phyloP scores from a whole-genome alignment of 2,113 vertebrate species.

The Laticauda laticaudata region DNA sequence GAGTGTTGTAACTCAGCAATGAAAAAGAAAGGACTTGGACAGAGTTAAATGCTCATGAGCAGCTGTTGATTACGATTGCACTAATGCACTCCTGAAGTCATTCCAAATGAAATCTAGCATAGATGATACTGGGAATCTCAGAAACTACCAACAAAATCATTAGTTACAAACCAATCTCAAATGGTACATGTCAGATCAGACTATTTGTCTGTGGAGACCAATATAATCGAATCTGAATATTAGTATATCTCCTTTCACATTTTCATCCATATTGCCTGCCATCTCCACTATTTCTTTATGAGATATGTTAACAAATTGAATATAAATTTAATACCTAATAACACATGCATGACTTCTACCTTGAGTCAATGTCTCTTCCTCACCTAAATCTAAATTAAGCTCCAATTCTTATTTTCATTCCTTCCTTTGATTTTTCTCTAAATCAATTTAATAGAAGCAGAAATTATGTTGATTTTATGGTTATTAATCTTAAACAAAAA shows the following conservation, averaged over 20 bases:
- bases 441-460: neutral
- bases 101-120: constrained; percentile 31
- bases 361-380: neutral
- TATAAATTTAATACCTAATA: neutral
- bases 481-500: neutral
- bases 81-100: neutral
- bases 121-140: constrained; percentile 31
- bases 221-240: neutral
- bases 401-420: neutral
- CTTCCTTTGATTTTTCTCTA: neutral
- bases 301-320: neutral
- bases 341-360: neutral
- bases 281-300: neutral
- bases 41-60: constrained; percentile 2
- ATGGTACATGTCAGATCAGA: neutral
- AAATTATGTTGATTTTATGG: neutral
- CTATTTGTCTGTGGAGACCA: neutral
- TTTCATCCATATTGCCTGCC: neutral
- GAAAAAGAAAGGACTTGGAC: constrained; percentile 24
- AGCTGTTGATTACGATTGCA: constrained; percentile 9
- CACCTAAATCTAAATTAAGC: neutral
- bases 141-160: constrained; percentile 40
- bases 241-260: neutral
- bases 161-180: neutral
- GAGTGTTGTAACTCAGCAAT: constrained; percentile 22